Conservation (phyloP, 2,113 vertebrate species). For the Myocastor coypus region DNA sequence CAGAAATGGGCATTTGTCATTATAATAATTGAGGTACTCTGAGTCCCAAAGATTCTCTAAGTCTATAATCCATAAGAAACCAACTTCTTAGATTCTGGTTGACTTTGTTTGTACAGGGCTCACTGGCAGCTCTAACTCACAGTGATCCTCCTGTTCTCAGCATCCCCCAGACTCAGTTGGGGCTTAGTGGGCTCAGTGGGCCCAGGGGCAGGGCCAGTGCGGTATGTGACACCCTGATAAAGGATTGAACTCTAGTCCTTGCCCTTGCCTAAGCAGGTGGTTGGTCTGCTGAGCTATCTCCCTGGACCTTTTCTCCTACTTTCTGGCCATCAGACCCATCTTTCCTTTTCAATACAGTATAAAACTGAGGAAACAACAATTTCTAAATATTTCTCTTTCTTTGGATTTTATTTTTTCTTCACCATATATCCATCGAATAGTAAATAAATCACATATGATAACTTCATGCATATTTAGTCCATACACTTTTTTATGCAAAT, state of each 20-base stretch:
- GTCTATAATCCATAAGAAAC: neutral
- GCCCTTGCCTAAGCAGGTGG: no score
- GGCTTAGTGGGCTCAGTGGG: no score
- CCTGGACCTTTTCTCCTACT: no score
- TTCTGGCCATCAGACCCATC: neutral
- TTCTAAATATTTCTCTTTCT: neutral
- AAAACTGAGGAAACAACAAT: neutral
- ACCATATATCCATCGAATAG: neutral
- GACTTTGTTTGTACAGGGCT: neutral
- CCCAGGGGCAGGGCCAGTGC: no score
- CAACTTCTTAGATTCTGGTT: neutral
- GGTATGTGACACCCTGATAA: no score
- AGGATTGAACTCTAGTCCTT: no score
- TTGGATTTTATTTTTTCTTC: constrained; percentile 61
- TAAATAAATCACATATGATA: constrained; percentile 36
- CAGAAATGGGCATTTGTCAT: neutral
- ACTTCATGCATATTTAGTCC: constrained; percentile 34
- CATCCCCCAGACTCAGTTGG: no score
- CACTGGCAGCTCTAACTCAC: no score
- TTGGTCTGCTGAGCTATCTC: no score
- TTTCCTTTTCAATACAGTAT: neutral
- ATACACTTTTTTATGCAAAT: constrained; percentile 52
- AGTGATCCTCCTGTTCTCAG: no score
- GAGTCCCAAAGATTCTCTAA: neutral
- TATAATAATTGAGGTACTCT: neutral